Conservation (phyloP, 2,113 vertebrate genomes). For the Condylura cristata region DNA sequence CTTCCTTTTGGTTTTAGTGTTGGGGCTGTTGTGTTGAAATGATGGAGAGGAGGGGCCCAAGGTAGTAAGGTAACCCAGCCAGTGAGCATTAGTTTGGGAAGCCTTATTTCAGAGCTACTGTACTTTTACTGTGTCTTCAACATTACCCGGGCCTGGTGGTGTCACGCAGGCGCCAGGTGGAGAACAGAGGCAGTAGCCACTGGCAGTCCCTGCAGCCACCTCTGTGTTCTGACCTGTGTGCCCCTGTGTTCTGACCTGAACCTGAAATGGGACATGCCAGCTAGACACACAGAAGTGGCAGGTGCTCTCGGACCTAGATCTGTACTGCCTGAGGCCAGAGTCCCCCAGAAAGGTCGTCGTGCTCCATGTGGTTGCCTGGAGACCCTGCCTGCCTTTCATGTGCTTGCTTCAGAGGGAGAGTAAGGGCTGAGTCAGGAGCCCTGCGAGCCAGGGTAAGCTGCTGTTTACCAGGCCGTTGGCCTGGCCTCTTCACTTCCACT, state of each 20-base stretch:
- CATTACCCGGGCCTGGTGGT: too few relatives aligned
- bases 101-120: too few relatives aligned
- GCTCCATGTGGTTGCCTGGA: neutral
- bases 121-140: neutral
- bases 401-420: neutral
- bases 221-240: neutral
- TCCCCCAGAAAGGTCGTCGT: neutral
- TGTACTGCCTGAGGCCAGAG: neutral
- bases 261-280: neutral
- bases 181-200: too few relatives aligned
- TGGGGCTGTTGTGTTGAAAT: neutral
- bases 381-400: neutral
- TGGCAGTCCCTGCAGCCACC: neutral
- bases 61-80: neutral
- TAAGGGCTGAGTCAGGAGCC: neutral
- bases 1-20: neutral
- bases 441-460: neutral
- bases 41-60: neutral
- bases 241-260: neutral
- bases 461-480: neutral
- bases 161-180: rapidly evolving
- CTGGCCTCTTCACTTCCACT: neutral
- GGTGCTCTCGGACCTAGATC: neutral
- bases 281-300: neutral
- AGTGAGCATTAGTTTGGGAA: neutral